phyloP scores from a whole-genome alignment of 2,888 invertebrate genomes.

The Cephonodes hylas region DNA sequence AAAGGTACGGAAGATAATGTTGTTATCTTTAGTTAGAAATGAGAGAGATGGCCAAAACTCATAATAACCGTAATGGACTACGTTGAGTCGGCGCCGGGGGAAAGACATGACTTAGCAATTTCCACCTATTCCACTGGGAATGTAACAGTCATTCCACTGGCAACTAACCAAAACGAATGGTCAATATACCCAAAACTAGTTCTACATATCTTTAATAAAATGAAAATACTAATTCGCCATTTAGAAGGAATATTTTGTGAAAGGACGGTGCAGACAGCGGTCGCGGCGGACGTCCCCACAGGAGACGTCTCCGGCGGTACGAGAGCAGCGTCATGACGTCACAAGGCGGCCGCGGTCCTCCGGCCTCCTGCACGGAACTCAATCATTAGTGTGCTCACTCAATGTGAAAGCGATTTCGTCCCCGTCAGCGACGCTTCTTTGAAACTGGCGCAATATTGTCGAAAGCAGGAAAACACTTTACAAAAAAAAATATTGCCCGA shows the following conservation, averaged over 20 bases:
- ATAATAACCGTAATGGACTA: constrained; percentile 25
- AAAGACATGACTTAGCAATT: constrained; percentile 25
- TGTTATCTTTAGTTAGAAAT: neutral
- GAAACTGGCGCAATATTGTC: constrained; percentile 78
- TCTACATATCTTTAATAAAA: too few relatives aligned
- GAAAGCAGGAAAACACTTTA: constrained; percentile 77
- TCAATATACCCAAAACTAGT: neutral
- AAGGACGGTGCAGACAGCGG: constrained; percentile 43
- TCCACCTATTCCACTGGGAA: constrained; percentile 22
- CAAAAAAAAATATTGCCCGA: constrained; percentile 67
- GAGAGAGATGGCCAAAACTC: constrained; percentile 34
- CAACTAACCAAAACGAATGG: neutral
- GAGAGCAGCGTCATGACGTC: constrained; percentile 33
- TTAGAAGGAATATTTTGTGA: constrained; percentile 57
- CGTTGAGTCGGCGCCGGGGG: neutral
- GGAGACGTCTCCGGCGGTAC: constrained; percentile 19
- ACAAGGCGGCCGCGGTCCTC: constrained; percentile 30
- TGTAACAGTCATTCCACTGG: neutral
- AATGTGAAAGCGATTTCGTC: constrained; percentile 78
- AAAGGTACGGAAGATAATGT: neutral
- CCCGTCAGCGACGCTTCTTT: constrained; percentile 67
- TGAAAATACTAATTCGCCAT: too few relatives aligned
- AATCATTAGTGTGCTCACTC: constrained; percentile 80
- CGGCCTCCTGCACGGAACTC: constrained; percentile 64
- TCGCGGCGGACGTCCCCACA: neutral